Evolutionary conservation across 2,113 vertebrate species (phyloP).

Genomic region (Calidris pugnax): DNA sequence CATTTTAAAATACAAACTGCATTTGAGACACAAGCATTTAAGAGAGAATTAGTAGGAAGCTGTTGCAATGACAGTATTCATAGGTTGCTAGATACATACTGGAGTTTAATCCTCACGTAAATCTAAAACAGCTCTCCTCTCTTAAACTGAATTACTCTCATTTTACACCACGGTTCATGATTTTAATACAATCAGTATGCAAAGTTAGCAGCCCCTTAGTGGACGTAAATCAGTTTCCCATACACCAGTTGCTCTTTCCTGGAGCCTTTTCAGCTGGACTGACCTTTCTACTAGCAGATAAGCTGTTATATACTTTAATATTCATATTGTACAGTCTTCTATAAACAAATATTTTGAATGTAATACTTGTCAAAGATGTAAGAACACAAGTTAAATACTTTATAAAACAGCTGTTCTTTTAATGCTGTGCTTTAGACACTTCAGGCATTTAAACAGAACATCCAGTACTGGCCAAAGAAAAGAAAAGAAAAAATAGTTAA

Average conservation of each 20-base stretch:
- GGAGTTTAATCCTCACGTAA: not conserved
- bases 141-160: not conserved
- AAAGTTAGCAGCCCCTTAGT: not conserved
- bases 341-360: conserved; percentile 47
- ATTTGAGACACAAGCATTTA: not conserved
- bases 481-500: conserved; percentile 36
- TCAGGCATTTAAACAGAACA: conserved; percentile 18
- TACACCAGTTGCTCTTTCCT: not conserved
- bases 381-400: conserved; percentile 20
- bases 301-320: conserved; percentile 23
- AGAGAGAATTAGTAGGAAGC: not conserved
- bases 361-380: conserved; percentile 16
- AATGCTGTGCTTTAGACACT: not conserved
- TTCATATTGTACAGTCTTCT: not conserved
- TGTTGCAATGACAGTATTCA: not conserved
- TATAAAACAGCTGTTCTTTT: conserved; percentile 49
- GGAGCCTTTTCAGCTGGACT: not conserved
- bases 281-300: not conserved
- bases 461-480: conserved; percentile 36
- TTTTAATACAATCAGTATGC: not conserved
- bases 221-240: not conserved
- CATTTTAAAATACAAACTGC: not conserved
- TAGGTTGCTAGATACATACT: not conserved
- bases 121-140: not conserved
- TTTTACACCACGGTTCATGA: not conserved